phyloP scores from a whole-genome alignment of 37 sponge, comb jelly and placozoan species.

The Diacarnus erythraeanus region DNA sequence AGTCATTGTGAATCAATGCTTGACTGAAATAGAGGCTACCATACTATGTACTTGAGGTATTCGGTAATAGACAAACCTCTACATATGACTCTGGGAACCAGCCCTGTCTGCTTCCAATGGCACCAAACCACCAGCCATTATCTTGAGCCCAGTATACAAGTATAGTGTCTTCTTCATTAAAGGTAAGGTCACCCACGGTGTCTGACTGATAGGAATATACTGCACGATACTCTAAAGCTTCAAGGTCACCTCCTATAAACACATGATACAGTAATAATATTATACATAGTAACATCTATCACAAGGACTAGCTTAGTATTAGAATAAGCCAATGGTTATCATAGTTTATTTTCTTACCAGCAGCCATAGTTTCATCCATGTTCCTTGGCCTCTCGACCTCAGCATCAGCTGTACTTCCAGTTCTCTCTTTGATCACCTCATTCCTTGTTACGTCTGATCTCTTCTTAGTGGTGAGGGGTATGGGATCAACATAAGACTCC shows the following conservation, averaged over 20 bases:
- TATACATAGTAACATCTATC: neutral
- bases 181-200: slow-evolving; percentile 62
- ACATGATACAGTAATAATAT: neutral
- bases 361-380: slow-evolving; percentile 34
- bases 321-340: neutral
- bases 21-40: no score
- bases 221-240: slow-evolving; percentile 63
- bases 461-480: neutral
- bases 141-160: slow-evolving; percentile 77
- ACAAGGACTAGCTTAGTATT: no score
- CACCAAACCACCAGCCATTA: slow-evolving; percentile 90
- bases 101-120: slow-evolving; percentile 52
- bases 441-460: no score
- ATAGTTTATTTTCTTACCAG: slow-evolving; percentile 18
- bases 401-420: neutral
- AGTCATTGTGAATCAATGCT: no score
- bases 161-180: slow-evolving; percentile 71
- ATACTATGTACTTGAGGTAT: neutral
- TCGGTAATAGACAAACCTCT: slow-evolving; percentile 53
- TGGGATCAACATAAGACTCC: slow-evolving; percentile 41
- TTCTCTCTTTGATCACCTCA: neutral
- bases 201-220: slow-evolving; percentile 46
- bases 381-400: slow-evolving; percentile 2
- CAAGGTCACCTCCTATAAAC: slow-evolving; percentile 19
- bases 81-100: slow-evolving; percentile 89